Conservation (phyloP, 2,888 invertebrate species). For the Octonoba sinensis region DNA sequence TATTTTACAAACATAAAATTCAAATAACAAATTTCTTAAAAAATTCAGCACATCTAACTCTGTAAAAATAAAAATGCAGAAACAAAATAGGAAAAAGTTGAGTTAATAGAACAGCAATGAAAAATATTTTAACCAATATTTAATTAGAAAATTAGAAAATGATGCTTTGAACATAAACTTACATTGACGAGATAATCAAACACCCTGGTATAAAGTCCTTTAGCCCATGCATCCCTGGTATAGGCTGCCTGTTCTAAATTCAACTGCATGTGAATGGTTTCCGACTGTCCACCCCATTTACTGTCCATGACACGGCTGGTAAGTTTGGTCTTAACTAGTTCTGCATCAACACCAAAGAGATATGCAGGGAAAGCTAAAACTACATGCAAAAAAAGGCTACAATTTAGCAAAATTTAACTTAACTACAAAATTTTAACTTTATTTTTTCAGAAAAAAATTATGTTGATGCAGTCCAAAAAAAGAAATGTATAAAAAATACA, state of each 20-base stretch:
- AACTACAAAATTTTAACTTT: too few relatives aligned
- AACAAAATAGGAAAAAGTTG: too few relatives aligned
- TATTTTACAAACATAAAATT: too few relatives aligned
- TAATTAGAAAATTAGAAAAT: too few relatives aligned
- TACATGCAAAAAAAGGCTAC: slow-evolving; percentile 68
- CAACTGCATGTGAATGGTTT: slow-evolving; percentile 81
- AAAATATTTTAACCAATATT: too few relatives aligned
- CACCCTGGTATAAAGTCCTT: slow-evolving; percentile 87
- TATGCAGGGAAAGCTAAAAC: slow-evolving; percentile 77
- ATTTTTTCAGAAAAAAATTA: too few relatives aligned
- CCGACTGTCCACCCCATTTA: slow-evolving; percentile 78
- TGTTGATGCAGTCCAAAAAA: too few relatives aligned
- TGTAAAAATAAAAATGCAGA: too few relatives aligned
- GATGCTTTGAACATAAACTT: slow-evolving; percentile 18
- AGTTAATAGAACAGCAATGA: too few relatives aligned
- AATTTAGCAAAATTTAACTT: neutral
- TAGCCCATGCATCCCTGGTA: slow-evolving; percentile 95
- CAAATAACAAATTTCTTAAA: too few relatives aligned
- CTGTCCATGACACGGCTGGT: slow-evolving; percentile 78
- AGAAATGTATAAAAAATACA: too few relatives aligned
- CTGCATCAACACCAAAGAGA: slow-evolving; percentile 76
- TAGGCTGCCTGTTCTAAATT: slow-evolving; percentile 97
- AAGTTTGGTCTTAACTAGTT: slow-evolving; percentile 75
- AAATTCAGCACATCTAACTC: too few relatives aligned
- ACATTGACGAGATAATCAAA: slow-evolving; percentile 91